phyloP scores from a whole-genome alignment of 1,140 invertebrate species.

The Cheumatopsyche charites region DNA sequence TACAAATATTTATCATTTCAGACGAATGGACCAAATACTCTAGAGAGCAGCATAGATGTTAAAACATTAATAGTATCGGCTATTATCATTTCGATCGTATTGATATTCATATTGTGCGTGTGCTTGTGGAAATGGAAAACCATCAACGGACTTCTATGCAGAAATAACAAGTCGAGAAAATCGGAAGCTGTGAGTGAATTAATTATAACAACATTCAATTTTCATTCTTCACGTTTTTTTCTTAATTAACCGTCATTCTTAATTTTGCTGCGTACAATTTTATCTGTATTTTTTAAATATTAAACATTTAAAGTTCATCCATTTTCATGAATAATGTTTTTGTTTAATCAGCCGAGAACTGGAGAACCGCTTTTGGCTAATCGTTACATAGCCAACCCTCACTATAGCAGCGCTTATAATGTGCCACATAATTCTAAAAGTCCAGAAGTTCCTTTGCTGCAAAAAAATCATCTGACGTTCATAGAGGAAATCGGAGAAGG shows the following conservation, averaged over 20 bases:
- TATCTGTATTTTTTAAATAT: constrained; percentile 2
- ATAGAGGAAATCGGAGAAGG: constrained; percentile 85
- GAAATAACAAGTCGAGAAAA: constrained; percentile 43
- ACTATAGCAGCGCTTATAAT: constrained; percentile 64
- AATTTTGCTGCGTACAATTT: neutral
- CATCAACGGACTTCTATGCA: constrained; percentile 37
- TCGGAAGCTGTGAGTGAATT: constrained; percentile 41
- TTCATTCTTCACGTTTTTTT: neutral
- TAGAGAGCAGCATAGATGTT: constrained; percentile 16
- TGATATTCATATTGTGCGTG: constrained; percentile 28
- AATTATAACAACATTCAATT: constrained; percentile 2
- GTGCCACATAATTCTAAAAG: constrained; percentile 50
- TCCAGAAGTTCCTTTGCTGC: constrained; percentile 66
- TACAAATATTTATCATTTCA: constrained; percentile 12
- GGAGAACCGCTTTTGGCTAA: constrained; percentile 69
- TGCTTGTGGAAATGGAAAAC: constrained; percentile 48
- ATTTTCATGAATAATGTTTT: neutral
- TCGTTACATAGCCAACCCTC: constrained; percentile 77
- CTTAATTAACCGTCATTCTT: neutral
- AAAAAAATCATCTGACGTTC: constrained; percentile 70
- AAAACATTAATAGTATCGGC: constrained; percentile 15
- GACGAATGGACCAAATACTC: constrained; percentile 30
- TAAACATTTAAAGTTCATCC: neutral
- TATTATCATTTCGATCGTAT: constrained; percentile 6
- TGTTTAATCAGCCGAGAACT: constrained; percentile 49